A percentile compares a stretch with the other conserved stretches of the same genome.
Conservation (phyloP, 2,888 invertebrate genomes). For the Melinaea menophilus region DNA sequence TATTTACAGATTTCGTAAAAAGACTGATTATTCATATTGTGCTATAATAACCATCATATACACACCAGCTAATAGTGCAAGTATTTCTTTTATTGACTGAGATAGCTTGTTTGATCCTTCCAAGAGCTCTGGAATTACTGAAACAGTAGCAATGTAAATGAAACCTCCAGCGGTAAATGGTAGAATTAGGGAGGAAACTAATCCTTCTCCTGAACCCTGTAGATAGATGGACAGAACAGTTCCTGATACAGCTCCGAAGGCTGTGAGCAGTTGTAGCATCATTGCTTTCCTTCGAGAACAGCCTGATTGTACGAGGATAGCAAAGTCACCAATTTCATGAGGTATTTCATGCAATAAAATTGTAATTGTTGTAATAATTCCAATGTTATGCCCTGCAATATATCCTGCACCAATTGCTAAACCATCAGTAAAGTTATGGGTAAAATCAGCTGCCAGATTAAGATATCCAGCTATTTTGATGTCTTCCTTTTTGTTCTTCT, state of each 20-base stretch:
- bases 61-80: constrained; percentile 92
- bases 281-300: constrained; percentile 96
- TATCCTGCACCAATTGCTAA: constrained; percentile 99
- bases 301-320: constrained; percentile 98
- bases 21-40: constrained; percentile 68
- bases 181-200: constrained; percentile 91
- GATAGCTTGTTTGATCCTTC: constrained; percentile 90
- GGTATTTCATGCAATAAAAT: constrained; percentile 99
- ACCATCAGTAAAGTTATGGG: constrained; percentile 99
- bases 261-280: constrained; percentile 94
- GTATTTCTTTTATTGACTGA: constrained; percentile 94
- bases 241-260: constrained; percentile 95
- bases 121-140: constrained; percentile 97
- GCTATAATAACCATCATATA: constrained; percentile 98
- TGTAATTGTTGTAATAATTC: constrained; percentile 94
- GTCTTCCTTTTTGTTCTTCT: constrained; percentile 63
- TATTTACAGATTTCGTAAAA: constrained; percentile 30
- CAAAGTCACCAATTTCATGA: constrained; percentile 99
- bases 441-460: constrained; percentile 98
- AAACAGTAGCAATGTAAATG: constrained; percentile 99
- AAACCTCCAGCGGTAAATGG: constrained; percentile 99
- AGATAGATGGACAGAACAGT: constrained; percentile 91
- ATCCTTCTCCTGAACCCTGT: constrained; percentile 83
- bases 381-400: constrained; percentile 92
- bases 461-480: constrained; percentile 86